Percentiles rank a stretch among this genome's conserved stretches.
Evolutionary conservation across 2,797 vertebrate genomes (phyloP).

Genomic region (Sebastes kiyomatsui): DNA sequence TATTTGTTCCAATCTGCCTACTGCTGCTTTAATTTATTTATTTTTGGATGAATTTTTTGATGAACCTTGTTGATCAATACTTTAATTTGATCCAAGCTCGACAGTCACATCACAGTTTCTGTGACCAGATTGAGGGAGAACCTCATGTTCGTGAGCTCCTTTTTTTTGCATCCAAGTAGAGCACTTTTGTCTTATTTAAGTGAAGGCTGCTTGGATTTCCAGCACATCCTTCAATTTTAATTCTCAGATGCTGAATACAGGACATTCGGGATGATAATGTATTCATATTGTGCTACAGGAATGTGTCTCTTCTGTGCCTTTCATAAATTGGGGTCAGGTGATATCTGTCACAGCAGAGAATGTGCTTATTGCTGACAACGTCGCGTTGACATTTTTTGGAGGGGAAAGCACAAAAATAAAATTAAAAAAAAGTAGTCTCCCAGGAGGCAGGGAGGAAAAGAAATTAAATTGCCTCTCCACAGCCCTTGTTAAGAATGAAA

Average conservation of each 20-base stretch:
- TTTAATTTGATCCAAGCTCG: constrained; percentile 13
- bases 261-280: constrained; percentile 62
- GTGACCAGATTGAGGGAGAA: not conserved
- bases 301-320: constrained; percentile 60
- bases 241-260: constrained; percentile 36
- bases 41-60: not conserved
- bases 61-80: constrained; percentile 1
- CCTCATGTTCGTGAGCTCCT: constrained; percentile 8
- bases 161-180: constrained; percentile 22
- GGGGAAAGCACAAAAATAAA: constrained; percentile 66
- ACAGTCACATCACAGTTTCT: not conserved
- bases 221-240: constrained; percentile 38
- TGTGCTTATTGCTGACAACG: constrained; percentile 72
- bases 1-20: too few species aligned
- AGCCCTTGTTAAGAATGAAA: constrained; percentile 72
- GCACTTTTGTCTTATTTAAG: constrained; percentile 60
- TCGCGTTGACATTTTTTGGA: constrained; percentile 78
- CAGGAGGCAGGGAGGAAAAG: constrained; percentile 56
- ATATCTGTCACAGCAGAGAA: constrained; percentile 74
- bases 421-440: constrained; percentile 47
- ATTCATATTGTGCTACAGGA: constrained; percentile 64
- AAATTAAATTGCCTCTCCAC: constrained; percentile 78
- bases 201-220: constrained; percentile 36
- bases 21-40: not conserved
- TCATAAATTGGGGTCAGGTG: constrained; percentile 83